Conservation (phyloP, 2,888 invertebrate genomes). For the Chloroclysta siterata region DNA sequence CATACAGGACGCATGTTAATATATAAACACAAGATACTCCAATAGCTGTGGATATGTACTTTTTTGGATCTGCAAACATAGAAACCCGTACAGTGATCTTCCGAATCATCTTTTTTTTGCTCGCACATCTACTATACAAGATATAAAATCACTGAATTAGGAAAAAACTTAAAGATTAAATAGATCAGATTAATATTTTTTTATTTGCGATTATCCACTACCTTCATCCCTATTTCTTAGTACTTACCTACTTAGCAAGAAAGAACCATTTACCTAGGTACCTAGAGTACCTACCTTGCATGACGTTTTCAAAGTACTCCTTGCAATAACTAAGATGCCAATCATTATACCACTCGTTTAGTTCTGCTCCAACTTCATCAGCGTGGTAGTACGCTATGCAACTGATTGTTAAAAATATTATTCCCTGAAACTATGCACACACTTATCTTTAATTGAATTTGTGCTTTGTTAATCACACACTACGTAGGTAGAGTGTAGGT, state of each 20-base stretch:
- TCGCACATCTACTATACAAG: too few relatives aligned
- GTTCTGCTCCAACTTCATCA: conserved; percentile 52
- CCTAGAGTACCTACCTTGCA: conserved; percentile 54
- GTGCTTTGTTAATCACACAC: too few relatives aligned
- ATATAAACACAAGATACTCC: conserved; percentile 61
- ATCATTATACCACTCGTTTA: conserved; percentile 54
- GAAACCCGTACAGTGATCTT: background rate
- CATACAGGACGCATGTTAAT: conserved; percentile 58
- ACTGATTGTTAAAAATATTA: conserved; percentile 50
- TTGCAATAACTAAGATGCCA: conserved; percentile 64
- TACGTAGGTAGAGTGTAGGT: too few relatives aligned
- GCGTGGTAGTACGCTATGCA: conserved; percentile 55
- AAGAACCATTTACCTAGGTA: background rate
- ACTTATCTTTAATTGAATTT: too few relatives aligned
- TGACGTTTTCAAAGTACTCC: conserved; percentile 57
- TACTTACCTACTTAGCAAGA: too few relatives aligned
- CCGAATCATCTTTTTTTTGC: too few relatives aligned
- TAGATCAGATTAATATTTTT: too few relatives aligned
- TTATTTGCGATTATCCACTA: too few relatives aligned
- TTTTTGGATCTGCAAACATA: conserved; percentile 68
- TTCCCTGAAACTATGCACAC: conserved; percentile 60
- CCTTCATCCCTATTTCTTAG: too few relatives aligned
- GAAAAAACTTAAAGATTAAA: too few relatives aligned
- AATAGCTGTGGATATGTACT: conserved; percentile 58
- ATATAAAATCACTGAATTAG: too few relatives aligned